A percentile compares a stretch with the other conserved stretches of the same genome.
These are phyloP conservation scores for Sardinella longiceps DNA, from an alignment of 2,797 vertebrate species.

Conservation along the genomic window DNA sequence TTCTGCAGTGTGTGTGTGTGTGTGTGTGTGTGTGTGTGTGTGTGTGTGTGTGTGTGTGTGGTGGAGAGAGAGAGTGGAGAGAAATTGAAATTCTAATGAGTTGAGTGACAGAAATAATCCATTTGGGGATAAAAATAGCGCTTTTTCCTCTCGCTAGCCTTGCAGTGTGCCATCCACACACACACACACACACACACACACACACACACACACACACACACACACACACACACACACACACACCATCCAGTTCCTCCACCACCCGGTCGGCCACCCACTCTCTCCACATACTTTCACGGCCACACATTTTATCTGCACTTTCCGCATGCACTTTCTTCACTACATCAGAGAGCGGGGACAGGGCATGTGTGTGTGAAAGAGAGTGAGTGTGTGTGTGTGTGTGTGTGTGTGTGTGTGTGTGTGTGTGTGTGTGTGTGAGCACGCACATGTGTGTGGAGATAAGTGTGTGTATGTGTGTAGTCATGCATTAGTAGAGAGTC, in stretches of 20 bases:
- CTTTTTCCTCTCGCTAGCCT: constrained; percentile 14
- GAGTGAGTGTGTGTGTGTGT: constrained; percentile 10
- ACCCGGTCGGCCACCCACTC: not conserved
- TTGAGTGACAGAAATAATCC: constrained; percentile 32
- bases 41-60: too few relatives aligned
- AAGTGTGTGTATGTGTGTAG: not conserved
- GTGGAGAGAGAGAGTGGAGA: too few relatives aligned
- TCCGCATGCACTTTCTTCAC: not conserved
- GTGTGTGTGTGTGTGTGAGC: constrained; percentile 14
- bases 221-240: constrained; percentile 12
- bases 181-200: not conserved
- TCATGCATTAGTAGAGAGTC: not conserved
- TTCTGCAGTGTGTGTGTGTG: constrained; percentile 16
- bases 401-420: constrained; percentile 16
- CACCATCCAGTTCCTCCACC: too few relatives aligned
- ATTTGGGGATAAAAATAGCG: constrained; percentile 18
- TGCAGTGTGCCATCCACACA: not conserved
- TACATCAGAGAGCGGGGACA: not conserved
- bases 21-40: too few relatives aligned
- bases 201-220: not conserved
- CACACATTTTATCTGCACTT: not conserved
- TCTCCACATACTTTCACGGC: not conserved
- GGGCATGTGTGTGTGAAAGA: not conserved
- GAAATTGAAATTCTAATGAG: constrained; percentile 21
- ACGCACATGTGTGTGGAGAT: not conserved